Conservation (phyloP, 2,113 vertebrate species). For the Saccopteryx leptura region DNA sequence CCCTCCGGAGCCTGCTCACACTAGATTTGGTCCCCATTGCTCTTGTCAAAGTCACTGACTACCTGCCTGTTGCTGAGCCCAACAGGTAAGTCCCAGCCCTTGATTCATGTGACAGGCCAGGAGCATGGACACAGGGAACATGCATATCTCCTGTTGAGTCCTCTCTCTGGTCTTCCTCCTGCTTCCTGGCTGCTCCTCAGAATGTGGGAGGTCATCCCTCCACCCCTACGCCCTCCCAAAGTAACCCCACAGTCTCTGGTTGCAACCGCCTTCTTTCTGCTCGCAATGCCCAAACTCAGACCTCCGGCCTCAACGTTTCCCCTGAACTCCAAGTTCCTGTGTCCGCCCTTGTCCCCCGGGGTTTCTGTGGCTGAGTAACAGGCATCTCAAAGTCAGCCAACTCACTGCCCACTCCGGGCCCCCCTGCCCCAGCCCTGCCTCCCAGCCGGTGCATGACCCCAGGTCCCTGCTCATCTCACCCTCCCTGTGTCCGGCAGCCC, state of each 20-base stretch:
- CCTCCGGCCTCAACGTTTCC: neutral
- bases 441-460: accelerated
- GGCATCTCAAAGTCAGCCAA: neutral
- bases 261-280: neutral
- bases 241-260: neutral
- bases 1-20: neutral
- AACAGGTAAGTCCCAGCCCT: neutral
- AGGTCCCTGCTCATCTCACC: accelerated
- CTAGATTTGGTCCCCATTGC: neutral
- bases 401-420: neutral
- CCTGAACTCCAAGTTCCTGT: neutral
- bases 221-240: neutral
- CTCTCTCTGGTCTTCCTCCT: neutral
- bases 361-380: accelerated
- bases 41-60: neutral
- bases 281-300: neutral
- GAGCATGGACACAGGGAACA: neutral
- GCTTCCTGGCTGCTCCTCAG: neutral
- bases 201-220: neutral
- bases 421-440: too few species aligned
- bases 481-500: neutral
- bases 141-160: too few species aligned
- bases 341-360: neutral
- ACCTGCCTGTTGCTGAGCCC: neutral
- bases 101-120: accelerated